These are phyloP conservation scores for Euschistus heros DNA, from an alignment of 1,140 invertebrate species.

Conservation along the genomic window DNA sequence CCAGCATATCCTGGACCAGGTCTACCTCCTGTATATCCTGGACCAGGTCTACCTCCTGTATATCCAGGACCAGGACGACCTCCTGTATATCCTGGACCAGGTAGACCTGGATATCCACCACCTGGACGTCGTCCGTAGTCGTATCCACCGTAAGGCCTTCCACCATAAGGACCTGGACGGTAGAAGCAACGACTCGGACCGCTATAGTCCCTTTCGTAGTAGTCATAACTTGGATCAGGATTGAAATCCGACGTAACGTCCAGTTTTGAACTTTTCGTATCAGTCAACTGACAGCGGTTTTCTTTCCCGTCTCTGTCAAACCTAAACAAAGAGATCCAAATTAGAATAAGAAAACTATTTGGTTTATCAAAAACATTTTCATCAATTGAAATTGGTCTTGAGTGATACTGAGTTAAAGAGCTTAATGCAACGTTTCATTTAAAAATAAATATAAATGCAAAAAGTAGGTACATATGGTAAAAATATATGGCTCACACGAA, in stretches of 20 bases:
- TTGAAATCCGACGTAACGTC: conserved; percentile 49
- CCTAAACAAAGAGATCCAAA: conserved; percentile 20
- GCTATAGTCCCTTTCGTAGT: conserved; percentile 52
- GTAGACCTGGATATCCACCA: not conserved
- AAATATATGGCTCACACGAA: too few species aligned
- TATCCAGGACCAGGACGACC: not conserved
- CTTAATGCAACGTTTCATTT: too few species aligned
- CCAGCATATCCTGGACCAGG: not conserved
- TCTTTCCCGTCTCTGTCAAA: conserved; percentile 34
- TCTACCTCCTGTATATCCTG: not conserved
- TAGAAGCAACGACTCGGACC: conserved; percentile 28
- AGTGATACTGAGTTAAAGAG: too few species aligned
- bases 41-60: not conserved
- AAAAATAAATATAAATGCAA: too few species aligned
- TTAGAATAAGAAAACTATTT: too few species aligned
- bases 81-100: not conserved
- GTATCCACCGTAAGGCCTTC: conserved; percentile 8
- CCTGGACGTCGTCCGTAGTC: not conserved
- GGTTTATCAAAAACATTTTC: too few species aligned
- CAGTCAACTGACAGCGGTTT: conserved; percentile 56
- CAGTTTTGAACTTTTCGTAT: conserved; percentile 51
- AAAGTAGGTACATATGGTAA: too few species aligned
- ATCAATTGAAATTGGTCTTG: not conserved
- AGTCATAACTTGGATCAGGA: conserved; percentile 60
- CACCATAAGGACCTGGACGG: not conserved